These are phyloP conservation scores for Cephus rjabovi DNA, from an alignment of 2,888 invertebrate species.

Conservation along the genomic window DNA sequence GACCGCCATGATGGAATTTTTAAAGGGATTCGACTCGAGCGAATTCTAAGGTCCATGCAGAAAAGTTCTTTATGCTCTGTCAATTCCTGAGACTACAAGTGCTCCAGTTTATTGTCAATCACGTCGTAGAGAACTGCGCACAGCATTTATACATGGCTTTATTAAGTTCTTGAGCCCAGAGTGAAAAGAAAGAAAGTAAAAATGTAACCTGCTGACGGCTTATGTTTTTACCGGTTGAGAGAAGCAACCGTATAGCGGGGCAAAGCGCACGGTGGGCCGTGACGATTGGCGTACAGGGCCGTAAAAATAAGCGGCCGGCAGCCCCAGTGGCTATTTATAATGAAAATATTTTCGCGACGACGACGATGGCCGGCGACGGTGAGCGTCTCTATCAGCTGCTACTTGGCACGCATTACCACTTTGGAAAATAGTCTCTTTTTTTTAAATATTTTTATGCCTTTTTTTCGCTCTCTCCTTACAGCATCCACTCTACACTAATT, in stretches of 20 bases:
- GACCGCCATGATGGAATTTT: neutral
- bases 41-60: neutral
- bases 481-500: neutral
- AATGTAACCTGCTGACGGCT: neutral
- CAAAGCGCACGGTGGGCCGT: neutral
- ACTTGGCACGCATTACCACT: neutral
- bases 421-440: neutral
- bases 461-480: neutral
- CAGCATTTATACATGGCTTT: neutral
- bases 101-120: neutral
- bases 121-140: neutral
- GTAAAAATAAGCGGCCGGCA: constrained; percentile 53
- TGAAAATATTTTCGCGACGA: constrained; percentile 58
- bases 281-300: constrained; percentile 33
- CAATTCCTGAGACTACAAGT: neutral
- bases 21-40: neutral
- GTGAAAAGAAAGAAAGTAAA: neutral
- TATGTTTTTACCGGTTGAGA: neutral
- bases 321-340: constrained; percentile 58
- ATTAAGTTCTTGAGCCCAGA: neutral
- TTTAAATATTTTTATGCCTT: neutral
- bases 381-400: constrained; percentile 32
- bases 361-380: constrained; percentile 27
- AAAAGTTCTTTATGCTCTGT: neutral
- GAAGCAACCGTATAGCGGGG: neutral